phyloP scores from a whole-genome alignment of 1,140 invertebrate species.

The Saccostrea cuccullata region DNA sequence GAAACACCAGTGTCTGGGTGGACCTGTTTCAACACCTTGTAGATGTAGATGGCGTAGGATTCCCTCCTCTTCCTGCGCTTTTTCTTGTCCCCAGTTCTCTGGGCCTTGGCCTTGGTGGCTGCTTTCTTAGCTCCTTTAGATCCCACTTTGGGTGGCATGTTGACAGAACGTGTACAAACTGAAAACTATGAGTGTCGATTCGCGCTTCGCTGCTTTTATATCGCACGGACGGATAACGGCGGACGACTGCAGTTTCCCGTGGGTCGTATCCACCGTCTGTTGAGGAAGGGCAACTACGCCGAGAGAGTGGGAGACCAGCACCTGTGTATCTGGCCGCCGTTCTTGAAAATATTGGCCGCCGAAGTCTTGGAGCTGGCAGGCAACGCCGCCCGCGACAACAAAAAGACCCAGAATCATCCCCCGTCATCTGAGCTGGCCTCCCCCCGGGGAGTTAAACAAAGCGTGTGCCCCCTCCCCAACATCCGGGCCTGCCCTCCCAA shows the following conservation, averaged over 20 bases:
- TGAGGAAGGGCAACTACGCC: conserved; percentile 71
- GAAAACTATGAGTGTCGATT: too few species aligned
- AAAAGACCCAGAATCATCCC: conserved; percentile 75
- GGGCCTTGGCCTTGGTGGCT: too few species aligned
- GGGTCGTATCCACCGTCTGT: conserved; percentile 68
- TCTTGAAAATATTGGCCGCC: conserved; percentile 76
- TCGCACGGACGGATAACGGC: too few species aligned
- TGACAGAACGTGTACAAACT: too few species aligned
- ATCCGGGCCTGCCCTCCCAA: too few species aligned
- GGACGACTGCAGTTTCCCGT: conserved; percentile 74
- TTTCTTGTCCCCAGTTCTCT: neutral
- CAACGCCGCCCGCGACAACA: conserved; percentile 85
- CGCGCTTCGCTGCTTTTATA: too few species aligned
- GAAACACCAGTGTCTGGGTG: conserved; percentile 37
- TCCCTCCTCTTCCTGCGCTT: neutral
- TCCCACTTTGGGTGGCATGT: too few species aligned
- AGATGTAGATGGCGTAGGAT: conserved; percentile 31
- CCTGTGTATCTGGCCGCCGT: conserved; percentile 74
- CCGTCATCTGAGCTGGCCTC: conserved; percentile 72
- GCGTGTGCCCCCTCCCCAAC: too few species aligned
- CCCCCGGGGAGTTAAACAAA: conserved; percentile 74
- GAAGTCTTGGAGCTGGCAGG: conserved; percentile 83
- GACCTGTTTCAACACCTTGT: conserved; percentile 36
- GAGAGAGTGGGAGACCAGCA: conserved; percentile 69
- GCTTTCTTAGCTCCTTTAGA: too few species aligned